Percentiles rank a stretch among this genome's conserved stretches.
Conservation (phyloP, 2,113 vertebrate species). For the Globicephala melas region DNA sequence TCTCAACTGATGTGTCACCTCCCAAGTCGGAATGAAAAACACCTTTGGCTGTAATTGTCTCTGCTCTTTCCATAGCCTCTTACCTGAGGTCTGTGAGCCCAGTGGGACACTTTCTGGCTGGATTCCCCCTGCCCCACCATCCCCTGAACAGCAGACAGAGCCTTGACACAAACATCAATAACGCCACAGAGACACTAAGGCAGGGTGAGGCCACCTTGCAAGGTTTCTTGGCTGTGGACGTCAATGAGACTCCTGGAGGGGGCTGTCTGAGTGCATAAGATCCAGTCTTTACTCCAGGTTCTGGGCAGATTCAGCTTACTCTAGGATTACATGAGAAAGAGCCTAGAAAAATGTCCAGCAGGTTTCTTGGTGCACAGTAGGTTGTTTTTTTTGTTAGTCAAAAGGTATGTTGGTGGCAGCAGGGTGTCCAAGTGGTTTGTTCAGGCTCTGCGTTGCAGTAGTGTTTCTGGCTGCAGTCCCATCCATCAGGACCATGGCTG, state of each 20-base stretch:
- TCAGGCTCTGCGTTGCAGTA: accelerated
- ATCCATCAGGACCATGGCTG: background rate
- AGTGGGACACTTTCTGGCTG: background rate
- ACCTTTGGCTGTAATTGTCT: background rate
- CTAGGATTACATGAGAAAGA: background rate
- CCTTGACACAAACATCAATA: accelerated
- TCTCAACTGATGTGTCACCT: background rate
- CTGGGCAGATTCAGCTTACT: background rate
- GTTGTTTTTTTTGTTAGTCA: background rate
- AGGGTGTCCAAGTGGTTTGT: accelerated
- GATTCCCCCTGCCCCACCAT: background rate
- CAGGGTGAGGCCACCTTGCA: accelerated
- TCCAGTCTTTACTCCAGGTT: background rate
- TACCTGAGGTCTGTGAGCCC: background rate
- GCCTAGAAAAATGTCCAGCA: background rate
- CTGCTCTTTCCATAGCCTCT: background rate
- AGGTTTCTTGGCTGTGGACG: background rate
- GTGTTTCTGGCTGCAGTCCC: background rate
- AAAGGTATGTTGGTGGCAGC: background rate
- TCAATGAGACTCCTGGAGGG: background rate
- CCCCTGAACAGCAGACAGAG: background rate
- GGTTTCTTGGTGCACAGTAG: background rate
- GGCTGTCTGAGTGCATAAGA: background rate
- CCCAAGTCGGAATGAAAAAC: background rate
- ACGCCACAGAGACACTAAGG: accelerated